phyloP scores from a whole-genome alignment of 1,140 invertebrate species.

The Anastrepha ludens region DNA sequence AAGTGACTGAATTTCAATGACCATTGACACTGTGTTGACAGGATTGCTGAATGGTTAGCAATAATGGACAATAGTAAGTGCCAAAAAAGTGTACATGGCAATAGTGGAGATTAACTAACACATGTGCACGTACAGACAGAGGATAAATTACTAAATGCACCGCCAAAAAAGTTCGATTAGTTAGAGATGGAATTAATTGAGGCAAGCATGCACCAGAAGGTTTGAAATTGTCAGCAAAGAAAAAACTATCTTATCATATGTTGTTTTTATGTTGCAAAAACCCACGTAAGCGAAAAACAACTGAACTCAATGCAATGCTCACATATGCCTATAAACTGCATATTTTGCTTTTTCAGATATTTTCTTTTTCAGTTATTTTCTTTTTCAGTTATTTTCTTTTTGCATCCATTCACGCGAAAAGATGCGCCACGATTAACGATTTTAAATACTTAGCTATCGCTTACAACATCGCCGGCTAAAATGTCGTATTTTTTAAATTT shows the following conservation, averaged over 20 bases:
- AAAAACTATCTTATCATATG: no score
- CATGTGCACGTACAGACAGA: no score
- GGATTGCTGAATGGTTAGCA: slow-evolving; percentile 18
- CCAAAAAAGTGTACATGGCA: neutral
- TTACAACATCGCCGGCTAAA: neutral
- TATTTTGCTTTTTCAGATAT: neutral
- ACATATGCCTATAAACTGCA: no score
- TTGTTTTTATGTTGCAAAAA: no score
- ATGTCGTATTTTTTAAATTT: neutral
- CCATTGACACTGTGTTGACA: slow-evolving; percentile 41
- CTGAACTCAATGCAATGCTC: no score
- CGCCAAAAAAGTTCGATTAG: no score
- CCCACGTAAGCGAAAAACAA: no score
- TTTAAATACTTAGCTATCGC: neutral
- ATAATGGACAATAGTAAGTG: neutral
- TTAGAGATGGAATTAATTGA: no score
- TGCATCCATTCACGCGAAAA: neutral
- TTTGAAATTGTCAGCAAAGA: no score
- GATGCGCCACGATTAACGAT: neutral
- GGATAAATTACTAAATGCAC: no score
- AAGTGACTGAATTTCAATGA: slow-evolving; percentile 27
- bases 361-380: neutral
- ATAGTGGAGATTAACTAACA: no score
- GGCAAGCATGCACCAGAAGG: no score
- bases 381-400: neutral